Evolutionary conservation across 2,797 vertebrate species (phyloP).

Genomic region (Sebastes steindachneri): DNA sequence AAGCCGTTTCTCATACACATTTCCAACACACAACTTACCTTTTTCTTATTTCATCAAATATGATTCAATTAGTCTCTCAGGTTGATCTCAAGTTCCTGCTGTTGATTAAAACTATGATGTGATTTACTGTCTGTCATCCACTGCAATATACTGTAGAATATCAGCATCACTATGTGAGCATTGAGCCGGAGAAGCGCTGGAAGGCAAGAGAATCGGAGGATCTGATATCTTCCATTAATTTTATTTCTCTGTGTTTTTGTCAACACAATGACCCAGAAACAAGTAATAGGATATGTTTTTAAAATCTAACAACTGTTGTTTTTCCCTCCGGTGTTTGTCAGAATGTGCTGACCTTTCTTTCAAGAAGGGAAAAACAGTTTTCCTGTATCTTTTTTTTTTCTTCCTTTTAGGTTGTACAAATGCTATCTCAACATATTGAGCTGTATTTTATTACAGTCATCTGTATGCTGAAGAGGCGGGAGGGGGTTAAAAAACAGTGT

Average conservation of each 20-base stretch:
- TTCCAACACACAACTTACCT: not conserved
- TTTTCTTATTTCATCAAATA: not conserved
- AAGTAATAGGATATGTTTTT: not conserved
- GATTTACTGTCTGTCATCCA: not conserved
- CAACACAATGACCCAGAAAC: not conserved
- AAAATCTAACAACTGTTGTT: not conserved
- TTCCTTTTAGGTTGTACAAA: not conserved
- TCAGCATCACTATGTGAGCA: not conserved
- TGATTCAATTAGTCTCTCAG: not conserved
- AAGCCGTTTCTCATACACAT: not conserved
- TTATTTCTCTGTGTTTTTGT: not conserved
- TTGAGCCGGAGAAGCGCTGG: not conserved
- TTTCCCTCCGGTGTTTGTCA: not conserved
- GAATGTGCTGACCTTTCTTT: slow-evolving; percentile 25
- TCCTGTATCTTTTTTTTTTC: not conserved
- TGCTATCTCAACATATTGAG: not conserved
- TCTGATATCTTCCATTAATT: not conserved
- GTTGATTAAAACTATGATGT: not conserved
- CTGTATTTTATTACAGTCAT: not conserved
- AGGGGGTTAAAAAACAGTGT: not conserved
- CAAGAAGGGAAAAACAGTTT: not conserved
- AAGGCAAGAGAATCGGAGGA: not conserved
- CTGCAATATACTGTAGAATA: not conserved
- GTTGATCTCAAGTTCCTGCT: not conserved
- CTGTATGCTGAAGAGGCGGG: not conserved